Conservation (phyloP, 2,113 vertebrate genomes). For the Clinocottus analis region DNA sequence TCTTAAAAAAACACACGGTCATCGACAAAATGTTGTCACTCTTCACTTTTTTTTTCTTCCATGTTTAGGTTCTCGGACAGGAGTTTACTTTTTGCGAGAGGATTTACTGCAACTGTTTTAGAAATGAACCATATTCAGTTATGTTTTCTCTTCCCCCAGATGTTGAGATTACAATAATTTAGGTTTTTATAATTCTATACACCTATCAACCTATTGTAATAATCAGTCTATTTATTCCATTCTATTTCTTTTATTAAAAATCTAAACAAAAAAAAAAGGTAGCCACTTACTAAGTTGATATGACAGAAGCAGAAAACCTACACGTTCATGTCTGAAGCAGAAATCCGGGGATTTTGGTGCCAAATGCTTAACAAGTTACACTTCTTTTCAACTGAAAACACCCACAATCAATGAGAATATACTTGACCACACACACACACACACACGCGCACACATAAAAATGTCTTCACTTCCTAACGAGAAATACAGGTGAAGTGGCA, state of each 20-base stretch:
- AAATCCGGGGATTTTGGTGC: constrained; percentile 3
- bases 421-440: constrained; percentile 27
- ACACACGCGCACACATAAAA: constrained; percentile 15
- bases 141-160: neutral
- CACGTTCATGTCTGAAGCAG: constrained; percentile 11
- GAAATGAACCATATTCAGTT: neutral
- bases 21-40: neutral
- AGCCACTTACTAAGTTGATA: constrained; percentile 21
- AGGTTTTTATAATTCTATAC: constrained; percentile 36
- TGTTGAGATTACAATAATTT: constrained; percentile 44
- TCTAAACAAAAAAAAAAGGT: constrained; percentile 33
- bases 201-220: constrained; percentile 15
- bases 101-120: neutral
- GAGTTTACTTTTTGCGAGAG: neutral
- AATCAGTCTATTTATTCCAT: neutral
- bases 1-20: constrained; percentile 20
- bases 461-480: constrained; percentile 3
- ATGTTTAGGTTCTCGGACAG: neutral
- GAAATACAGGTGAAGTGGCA: constrained; percentile 24
- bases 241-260: constrained; percentile 35
- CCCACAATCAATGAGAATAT: constrained; percentile 28
- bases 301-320: constrained; percentile 21
- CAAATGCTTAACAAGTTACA: constrained; percentile 15
- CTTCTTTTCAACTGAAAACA: constrained; percentile 30
- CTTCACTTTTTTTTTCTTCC: neutral